These are phyloP conservation scores for Pluvianellus socialis DNA, from an alignment of 2,113 vertebrate species.

Conservation along the genomic window DNA sequence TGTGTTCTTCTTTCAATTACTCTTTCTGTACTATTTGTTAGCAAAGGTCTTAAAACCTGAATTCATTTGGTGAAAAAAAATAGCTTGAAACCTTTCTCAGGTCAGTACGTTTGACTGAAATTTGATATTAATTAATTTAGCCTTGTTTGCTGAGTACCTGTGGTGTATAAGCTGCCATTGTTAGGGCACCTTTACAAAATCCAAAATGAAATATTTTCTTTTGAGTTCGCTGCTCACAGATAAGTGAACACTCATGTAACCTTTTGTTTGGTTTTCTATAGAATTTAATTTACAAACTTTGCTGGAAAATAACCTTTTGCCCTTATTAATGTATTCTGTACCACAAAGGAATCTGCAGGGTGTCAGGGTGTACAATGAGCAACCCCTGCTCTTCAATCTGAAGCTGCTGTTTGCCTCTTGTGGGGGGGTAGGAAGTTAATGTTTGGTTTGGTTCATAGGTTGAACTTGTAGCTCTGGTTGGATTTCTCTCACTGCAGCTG, in stretches of 20 bases:
- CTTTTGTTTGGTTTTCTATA: constrained; percentile 52
- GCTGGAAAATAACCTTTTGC: constrained; percentile 48
- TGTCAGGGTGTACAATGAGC: neutral
- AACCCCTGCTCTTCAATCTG: neutral
- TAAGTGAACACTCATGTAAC: neutral
- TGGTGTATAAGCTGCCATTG: neutral
- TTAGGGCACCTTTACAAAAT: neutral
- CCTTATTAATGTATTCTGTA: constrained; percentile 22
- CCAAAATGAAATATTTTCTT: constrained; percentile 25
- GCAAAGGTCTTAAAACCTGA: neutral
- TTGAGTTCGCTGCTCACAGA: neutral
- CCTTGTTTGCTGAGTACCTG: neutral
- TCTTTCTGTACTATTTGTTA: neutral
- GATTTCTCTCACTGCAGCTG: neutral
- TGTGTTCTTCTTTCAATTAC: neutral
- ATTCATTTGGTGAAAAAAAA: neutral
- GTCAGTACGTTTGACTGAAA: neutral
- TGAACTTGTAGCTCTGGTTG: neutral
- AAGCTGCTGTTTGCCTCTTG: neutral
- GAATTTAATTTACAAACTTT: constrained; percentile 45
- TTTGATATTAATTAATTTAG: constrained; percentile 15
- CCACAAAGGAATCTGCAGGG: constrained; percentile 17
- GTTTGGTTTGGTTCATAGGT: neutral
- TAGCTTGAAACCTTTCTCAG: neutral
- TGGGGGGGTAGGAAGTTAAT: neutral